Conservation (phyloP, 2,888 invertebrate species). For the Drosophila stalkeri region DNA sequence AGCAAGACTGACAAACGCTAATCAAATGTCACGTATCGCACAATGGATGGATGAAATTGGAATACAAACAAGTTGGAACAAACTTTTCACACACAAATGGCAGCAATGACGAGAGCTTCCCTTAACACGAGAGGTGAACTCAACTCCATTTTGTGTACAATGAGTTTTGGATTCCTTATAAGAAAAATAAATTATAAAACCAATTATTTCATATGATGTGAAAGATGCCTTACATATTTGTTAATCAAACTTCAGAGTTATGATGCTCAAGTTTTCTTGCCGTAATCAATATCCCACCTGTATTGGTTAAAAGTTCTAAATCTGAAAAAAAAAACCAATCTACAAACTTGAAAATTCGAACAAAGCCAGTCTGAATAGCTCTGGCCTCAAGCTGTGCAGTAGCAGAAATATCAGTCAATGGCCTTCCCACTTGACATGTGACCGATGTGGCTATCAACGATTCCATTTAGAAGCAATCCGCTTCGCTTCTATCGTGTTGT, state of each 20-base stretch:
- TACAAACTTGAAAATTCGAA: constrained; percentile 15
- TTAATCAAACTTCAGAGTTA: neutral
- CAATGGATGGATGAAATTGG: constrained; percentile 23
- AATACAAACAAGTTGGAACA: constrained; percentile 23
- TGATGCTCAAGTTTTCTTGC: neutral
- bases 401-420: constrained; percentile 49
- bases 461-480: constrained; percentile 62
- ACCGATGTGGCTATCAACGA: constrained; percentile 71
- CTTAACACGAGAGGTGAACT: neutral
- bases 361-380: constrained; percentile 7
- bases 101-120: neutral
- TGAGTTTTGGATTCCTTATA: neutral
- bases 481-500: constrained; percentile 7
- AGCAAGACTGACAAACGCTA: constrained; percentile 53
- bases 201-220: constrained; percentile 4
- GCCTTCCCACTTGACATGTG: constrained; percentile 73
- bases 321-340: constrained; percentile 7
- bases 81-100: constrained; percentile 14
- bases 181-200: neutral
- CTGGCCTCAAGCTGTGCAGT: neutral
- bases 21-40: constrained; percentile 64
- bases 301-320: neutral
- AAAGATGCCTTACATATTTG: neutral
- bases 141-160: neutral
- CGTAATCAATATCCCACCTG: neutral